phyloP scores from a whole-genome alignment of 2,113 vertebrate species.

The Microcebus ravelobensis region DNA sequence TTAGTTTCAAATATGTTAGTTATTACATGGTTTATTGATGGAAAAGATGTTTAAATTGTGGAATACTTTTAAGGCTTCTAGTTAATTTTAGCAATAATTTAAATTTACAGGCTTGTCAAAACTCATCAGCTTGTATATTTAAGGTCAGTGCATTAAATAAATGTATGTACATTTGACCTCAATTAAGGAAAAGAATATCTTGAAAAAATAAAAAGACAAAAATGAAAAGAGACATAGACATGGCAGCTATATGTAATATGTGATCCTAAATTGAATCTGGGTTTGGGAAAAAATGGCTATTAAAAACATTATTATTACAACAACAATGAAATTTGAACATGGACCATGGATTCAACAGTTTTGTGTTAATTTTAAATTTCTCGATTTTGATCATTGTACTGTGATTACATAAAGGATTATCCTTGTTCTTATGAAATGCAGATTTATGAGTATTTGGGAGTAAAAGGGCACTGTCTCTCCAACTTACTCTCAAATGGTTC shows the following conservation, averaged over 20 bases:
- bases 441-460: neutral
- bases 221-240: neutral
- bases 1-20: conserved; percentile 33
- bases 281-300: neutral
- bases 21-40: neutral
- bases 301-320: neutral
- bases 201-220: neutral
- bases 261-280: neutral
- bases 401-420: neutral
- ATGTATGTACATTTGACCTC: neutral
- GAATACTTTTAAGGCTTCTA: conserved; percentile 44
- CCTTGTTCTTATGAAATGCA: neutral
- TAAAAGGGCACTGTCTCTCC: neutral
- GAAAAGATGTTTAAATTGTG: neutral
- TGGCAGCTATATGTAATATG: neutral
- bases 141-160: neutral
- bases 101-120: neutral
- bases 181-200: neutral
- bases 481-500: neutral
- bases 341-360: neutral
- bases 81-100: conserved; percentile 1
- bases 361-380: conserved; percentile 13
- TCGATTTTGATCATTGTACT: neutral
- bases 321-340: neutral
- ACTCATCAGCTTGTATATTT: neutral